A percentile compares a stretch with the other conserved stretches of the same genome.
Evolutionary conservation across 37 sponge, comb jelly and placozoan species (phyloP).

Genomic region (Spongilla lacustris): DNA sequence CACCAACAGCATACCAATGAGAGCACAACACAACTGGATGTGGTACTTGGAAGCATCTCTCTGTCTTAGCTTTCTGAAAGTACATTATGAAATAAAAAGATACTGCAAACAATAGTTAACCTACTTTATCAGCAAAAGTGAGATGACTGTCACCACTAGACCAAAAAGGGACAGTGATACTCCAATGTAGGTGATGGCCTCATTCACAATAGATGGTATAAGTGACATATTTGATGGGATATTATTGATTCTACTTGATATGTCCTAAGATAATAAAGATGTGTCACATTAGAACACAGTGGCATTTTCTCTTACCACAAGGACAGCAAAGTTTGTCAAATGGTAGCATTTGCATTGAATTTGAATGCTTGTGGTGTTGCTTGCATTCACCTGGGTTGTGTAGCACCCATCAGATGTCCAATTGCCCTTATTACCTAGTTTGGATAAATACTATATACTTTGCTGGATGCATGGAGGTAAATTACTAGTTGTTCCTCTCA

Average conservation of each 20-base stretch:
- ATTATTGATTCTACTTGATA: background rate
- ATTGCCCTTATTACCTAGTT: conserved; percentile 13
- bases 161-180: conserved; percentile 30
- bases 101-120: background rate
- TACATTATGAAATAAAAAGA: too few relatives aligned
- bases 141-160: conserved; percentile 16
- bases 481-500: too few relatives aligned
- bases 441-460: background rate
- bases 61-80: conserved; percentile 17
- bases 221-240: background rate
- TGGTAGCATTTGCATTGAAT: conserved; percentile 50
- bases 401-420: conserved; percentile 43
- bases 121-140: conserved; percentile 18
- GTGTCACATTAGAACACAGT: background rate
- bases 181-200: conserved; percentile 35
- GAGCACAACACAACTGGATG: conserved; percentile 42
- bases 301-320: conserved; percentile 53
- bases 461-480: too few relatives aligned
- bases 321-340: conserved; percentile 71
- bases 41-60: conserved; percentile 29
- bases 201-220: too few relatives aligned
- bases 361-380: background rate
- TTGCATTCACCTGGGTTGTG: background rate
- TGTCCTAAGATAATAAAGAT: background rate
- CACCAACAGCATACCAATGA: conserved; percentile 43